These are phyloP conservation scores for Tamandua tetradactyla DNA, from an alignment of 2,797 vertebrate genomes.

Conservation along the genomic window DNA sequence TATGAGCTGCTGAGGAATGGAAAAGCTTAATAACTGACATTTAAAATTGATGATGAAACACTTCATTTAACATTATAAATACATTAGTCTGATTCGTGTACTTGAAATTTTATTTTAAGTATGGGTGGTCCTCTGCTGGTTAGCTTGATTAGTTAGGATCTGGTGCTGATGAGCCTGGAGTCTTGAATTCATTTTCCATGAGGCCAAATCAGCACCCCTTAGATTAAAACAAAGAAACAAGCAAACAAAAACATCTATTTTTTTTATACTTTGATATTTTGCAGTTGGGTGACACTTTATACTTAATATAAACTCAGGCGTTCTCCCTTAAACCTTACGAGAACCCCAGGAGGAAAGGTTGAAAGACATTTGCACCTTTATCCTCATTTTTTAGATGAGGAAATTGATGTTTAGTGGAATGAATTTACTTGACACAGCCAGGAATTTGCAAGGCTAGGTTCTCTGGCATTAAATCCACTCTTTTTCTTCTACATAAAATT, in stretches of 20 bases:
- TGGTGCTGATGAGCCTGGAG: neutral
- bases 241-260: neutral
- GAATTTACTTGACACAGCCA: neutral
- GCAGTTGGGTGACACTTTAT: neutral
- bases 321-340: neutral
- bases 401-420: neutral
- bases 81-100: conserved; percentile 4
- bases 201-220: neutral
- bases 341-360: neutral
- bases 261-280: neutral
- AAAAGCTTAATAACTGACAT: conserved; percentile 42
- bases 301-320: neutral
- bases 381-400: neutral
- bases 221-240: neutral
- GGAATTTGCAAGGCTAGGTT: neutral
- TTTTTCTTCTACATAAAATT: neutral
- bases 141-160: conserved; percentile 53
- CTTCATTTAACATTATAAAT: conserved; percentile 64
- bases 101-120: conserved; percentile 67
- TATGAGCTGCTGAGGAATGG: neutral
- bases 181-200: neutral
- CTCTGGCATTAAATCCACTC: neutral
- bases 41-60: conserved; percentile 69
- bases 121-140: conserved; percentile 39
- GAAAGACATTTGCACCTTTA: neutral